Percentiles rank a stretch among this genome's conserved stretches.
phyloP scores from a whole-genome alignment of 2,113 vertebrate genomes.

The Pollachius pollachius region DNA sequence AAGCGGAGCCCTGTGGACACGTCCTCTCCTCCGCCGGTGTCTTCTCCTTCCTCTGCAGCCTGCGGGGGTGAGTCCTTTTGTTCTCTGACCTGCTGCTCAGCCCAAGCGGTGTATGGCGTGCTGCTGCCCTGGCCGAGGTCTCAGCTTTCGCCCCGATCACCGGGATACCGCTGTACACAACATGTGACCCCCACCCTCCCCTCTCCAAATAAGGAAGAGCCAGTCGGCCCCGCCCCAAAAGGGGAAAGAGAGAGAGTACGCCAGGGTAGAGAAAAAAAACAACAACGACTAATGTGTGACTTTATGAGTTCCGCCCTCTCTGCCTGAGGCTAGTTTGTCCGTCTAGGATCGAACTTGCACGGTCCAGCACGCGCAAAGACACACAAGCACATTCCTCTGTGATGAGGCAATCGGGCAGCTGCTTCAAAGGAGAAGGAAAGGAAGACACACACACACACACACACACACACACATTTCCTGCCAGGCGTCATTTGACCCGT shows the following conservation, averaged over 20 bases:
- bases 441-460: not conserved
- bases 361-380: conserved; percentile 1
- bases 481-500: conserved; percentile 43
- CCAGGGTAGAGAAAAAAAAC: conserved; percentile 21
- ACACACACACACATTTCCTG: conserved; percentile 26
- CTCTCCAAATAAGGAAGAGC: conserved; percentile 67
- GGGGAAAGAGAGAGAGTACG: conserved; percentile 43
- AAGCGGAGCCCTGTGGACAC: too few species aligned
- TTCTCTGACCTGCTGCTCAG: conserved; percentile 7
- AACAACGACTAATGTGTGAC: conserved; percentile 10
- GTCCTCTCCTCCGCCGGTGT: too few species aligned
- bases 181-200: conserved; percentile 64
- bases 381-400: conserved; percentile 15
- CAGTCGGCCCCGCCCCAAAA: conserved; percentile 58
- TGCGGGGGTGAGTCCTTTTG: conserved; percentile 18
- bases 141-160: conserved; percentile 60
- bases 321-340: too few species aligned
- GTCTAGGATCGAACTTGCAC: not conserved
- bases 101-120: conserved; percentile 16
- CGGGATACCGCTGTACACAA: conserved; percentile 53
- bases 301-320: conserved; percentile 26
- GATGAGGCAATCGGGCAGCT: conserved; percentile 4
- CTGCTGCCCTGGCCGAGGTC: conserved; percentile 45
- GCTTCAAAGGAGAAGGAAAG: conserved; percentile 3
- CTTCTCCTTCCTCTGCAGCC: not conserved